Evolutionary conservation across 1,140 invertebrate species (phyloP), one percentile per base, ranked within the genome.

Genomic region (Sitodiplosis mosellana): DNA sequence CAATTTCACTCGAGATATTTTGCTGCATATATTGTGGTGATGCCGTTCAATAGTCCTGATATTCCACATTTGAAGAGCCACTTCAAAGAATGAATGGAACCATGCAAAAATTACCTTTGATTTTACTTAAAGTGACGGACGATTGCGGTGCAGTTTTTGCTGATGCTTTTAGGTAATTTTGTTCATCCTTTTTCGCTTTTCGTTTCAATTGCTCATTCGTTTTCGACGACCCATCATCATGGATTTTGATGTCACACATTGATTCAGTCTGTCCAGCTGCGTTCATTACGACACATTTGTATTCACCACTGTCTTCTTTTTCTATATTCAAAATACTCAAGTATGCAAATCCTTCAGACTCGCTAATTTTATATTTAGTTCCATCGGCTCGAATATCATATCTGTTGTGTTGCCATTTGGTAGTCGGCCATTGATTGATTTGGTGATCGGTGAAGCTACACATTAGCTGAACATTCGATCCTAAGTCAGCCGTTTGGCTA

Each of bases 361-460:
- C 71, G 51, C 66, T 71, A 3, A 65, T 74, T 52, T 60, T 67
- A 56, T 71, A 76, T 47, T 71, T 45, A 2, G 65, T 64, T 53
- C 70, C 63, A 51, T 63, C 57, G 17, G 59, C 56, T 6, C 78
- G 52, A 40, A 69, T 56, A 27, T 63, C 55, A 27, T 27, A 27
- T 14, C 59, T 60, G 50, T 64, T 55, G 45, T 61, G 61, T 18
- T 54, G 51, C 87, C 88, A 95, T 45, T 78, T 74, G n/a, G n/a
- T n/a, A n/a, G n/a, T n/a, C n/a, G n/a, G n/a, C n/a, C n/a, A n/a
- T n/a, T n/a, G n/a, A n/a, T n/a, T n/a, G 6, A 94, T 68, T 34
- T 69, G 72, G 15, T 87, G 80, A 51, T 87, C 81, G 0, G 83
- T 74, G 1, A 93, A 75, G 48, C 81, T 81, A 58, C 90, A 95